Percentiles rank a stretch among this genome's conserved stretches.
phyloP scores from a whole-genome alignment of 2,113 vertebrate species.

The Corvus moneduloides region DNA sequence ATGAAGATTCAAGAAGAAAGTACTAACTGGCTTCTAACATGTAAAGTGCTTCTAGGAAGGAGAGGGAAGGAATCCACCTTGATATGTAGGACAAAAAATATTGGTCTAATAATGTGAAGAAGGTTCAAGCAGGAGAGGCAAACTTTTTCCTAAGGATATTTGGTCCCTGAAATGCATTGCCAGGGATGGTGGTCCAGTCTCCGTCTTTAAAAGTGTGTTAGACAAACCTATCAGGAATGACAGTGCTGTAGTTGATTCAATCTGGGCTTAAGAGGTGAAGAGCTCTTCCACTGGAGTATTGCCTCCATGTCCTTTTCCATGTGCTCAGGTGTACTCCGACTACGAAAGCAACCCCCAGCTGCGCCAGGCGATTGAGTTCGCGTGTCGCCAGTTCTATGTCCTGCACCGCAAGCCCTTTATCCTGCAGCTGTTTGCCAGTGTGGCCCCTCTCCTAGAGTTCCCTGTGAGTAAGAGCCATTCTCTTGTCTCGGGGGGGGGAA shows the following conservation, averaged over 20 bases:
- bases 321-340: constrained; percentile 88
- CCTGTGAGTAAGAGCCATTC: constrained; percentile 77
- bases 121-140: not conserved
- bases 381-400: constrained; percentile 96
- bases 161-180: not conserved
- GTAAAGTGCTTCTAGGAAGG: not conserved
- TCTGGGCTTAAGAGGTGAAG: not conserved
- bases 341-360: constrained; percentile 95
- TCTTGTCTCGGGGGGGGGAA: not conserved
- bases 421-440: constrained; percentile 95
- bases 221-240: not conserved
- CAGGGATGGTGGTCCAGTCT: not conserved
- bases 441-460: constrained; percentile 94
- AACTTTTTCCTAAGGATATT: not conserved
- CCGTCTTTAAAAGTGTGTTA: not conserved
- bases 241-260: not conserved
- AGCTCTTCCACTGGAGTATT: not conserved
- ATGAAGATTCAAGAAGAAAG: not conserved
- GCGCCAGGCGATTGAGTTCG: constrained; percentile 92
- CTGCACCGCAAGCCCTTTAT: constrained; percentile 96
- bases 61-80: not conserved
- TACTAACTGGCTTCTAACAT: not conserved
- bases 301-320: not conserved
- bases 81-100: not conserved
- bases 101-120: not conserved